Evolutionary conservation across 2,113 vertebrate species (phyloP).

Genomic region (Scortum barcoo): DNA sequence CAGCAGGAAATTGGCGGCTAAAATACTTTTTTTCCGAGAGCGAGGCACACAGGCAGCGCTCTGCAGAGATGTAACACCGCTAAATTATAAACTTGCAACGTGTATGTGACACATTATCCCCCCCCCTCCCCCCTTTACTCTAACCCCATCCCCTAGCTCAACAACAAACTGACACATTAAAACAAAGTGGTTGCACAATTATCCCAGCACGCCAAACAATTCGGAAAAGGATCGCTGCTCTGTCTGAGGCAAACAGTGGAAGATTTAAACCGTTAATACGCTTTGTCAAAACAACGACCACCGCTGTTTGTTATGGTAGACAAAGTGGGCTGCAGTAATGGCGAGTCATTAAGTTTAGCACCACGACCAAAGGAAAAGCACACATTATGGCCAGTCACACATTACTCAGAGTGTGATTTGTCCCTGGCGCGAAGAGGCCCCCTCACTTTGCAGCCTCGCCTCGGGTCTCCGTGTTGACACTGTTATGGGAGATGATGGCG

Average conservation of each 20-base stretch:
- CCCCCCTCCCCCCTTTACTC: neutral
- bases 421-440: slow-evolving; percentile 62
- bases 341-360: slow-evolving; percentile 70
- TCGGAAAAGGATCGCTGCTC: slow-evolving; percentile 55
- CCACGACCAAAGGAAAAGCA: slow-evolving; percentile 55
- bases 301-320: slow-evolving; percentile 63
- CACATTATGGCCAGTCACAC: slow-evolving; percentile 57
- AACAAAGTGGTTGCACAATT: slow-evolving; percentile 74
- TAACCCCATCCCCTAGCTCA: slow-evolving; percentile 15
- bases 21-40: slow-evolving; percentile 65
- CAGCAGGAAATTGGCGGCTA: slow-evolving; percentile 49
- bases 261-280: slow-evolving; percentile 61
- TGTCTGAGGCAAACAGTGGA: slow-evolving; percentile 46
- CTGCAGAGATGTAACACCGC: slow-evolving; percentile 41
- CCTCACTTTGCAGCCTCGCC: slow-evolving; percentile 53
- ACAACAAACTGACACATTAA: slow-evolving; percentile 64
- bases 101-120: slow-evolving; percentile 62
- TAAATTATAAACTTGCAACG: slow-evolving; percentile 61
- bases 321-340: slow-evolving; percentile 57
- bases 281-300: slow-evolving; percentile 57
- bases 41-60: slow-evolving; percentile 31
- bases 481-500: slow-evolving; percentile 61
- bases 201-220: slow-evolving; percentile 63
- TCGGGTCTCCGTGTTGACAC: slow-evolving; percentile 52
- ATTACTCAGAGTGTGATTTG: slow-evolving; percentile 58